Conservation (phyloP, 2,797 vertebrate species). For the Amniataba percoides region DNA sequence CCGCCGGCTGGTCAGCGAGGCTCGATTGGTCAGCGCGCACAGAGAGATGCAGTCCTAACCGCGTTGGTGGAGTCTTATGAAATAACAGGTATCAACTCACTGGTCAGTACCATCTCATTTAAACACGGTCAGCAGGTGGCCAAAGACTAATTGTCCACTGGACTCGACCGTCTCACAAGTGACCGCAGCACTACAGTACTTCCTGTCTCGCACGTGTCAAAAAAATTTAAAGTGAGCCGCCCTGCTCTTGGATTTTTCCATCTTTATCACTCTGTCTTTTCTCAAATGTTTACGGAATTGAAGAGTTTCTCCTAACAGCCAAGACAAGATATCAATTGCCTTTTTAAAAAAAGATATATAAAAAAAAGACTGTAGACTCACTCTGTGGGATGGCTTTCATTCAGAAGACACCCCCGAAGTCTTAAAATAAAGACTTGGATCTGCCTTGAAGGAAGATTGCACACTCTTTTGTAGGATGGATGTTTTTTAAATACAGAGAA, state of each 20-base stretch:
- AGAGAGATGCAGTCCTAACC: conserved; percentile 69
- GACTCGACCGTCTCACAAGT: conserved; percentile 20
- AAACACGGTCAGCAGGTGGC: conserved; percentile 37
- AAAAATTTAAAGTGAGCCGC: conserved; percentile 43
- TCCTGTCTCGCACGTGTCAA: conserved; percentile 45
- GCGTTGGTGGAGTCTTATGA: not conserved
- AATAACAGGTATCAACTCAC: conserved; percentile 50
- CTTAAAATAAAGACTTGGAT: conserved; percentile 76
- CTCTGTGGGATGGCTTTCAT: conserved; percentile 54
- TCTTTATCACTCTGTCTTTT: conserved; percentile 54
- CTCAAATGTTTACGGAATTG: conserved; percentile 75
- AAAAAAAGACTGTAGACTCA: conserved; percentile 57
- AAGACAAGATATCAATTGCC: conserved; percentile 76
- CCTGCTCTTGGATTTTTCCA: conserved; percentile 33
- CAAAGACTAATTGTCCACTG: conserved; percentile 11
- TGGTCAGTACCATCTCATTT: conserved; percentile 50
- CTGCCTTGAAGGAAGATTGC: conserved; percentile 83
- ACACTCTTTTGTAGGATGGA: conserved; percentile 79
- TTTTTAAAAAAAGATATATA: conserved; percentile 48
- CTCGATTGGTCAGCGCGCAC: conserved; percentile 83
- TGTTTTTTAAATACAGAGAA: conserved; percentile 58
- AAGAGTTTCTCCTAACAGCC: conserved; percentile 67
- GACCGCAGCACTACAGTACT: conserved; percentile 47
- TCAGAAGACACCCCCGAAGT: conserved; percentile 69
- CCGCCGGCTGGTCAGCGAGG: conserved; percentile 90